Base-by-base conservation (phyloP, 92 coral and sea anemone species). In the Micromussa lordhowensis region DNA sequence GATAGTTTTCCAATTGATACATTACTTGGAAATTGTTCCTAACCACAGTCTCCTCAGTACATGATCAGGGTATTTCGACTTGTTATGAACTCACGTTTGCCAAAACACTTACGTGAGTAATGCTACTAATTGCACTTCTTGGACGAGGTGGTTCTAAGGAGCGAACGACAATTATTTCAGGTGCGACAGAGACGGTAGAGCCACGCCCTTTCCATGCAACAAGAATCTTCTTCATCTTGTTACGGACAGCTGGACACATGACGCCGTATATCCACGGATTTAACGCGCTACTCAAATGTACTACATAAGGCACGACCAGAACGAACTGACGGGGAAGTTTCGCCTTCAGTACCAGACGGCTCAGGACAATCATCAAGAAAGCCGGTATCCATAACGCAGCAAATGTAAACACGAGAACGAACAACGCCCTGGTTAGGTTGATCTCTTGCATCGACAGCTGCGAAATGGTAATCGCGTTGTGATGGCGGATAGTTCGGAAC, bases 361-460 rank as follows among this genome's bases (percentile, higher is more conserved):
- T 15, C 18, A 83, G 51, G 29, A 92, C 66, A 22, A 82, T 71
- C 7, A 69, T 64, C 28, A 92, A 3, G 29, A 86, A 89, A 6
- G 87, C 82, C 0, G 95, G 92, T 16, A 89, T 22, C 87, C 91
- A 92, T 14, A 86, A 86, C 3, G 84, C 58, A 18, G 84, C 73
- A 64, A 89, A 92, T 22, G 94, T 82, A 53, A 91, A 91, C 80
- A 89, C 91, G 78, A 92, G 90, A 16, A 92, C 86, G 35, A 92
- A 68, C 16, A 92, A 69, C 15, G 91, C 88, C 58, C 81, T 89
- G 22, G 92, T 89, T 38, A 89, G 80, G 81, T 86, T 87, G 78
- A 92, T 92, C 63, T 92, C 95, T 68, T 89, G 92, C 61, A 69
- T 85, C 29, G 91, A 68, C 22, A 84, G 51, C 13, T 44, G 68